phyloP scores from a whole-genome alignment of 2,797 vertebrate genomes.

The Eulemur mongoz region DNA sequence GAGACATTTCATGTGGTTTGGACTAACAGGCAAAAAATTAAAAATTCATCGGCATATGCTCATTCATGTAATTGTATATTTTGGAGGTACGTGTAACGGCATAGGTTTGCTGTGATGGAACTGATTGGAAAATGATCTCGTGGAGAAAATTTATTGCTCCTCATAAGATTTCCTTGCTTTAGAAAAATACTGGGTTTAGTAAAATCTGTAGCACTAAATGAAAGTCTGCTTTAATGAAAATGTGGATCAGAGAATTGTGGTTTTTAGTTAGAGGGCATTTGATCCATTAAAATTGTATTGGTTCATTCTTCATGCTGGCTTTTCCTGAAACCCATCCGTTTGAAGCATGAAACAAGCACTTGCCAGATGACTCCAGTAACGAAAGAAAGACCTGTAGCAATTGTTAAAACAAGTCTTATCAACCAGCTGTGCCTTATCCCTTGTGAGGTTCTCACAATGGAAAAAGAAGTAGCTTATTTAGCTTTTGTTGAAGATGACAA shows the following conservation, averaged over 20 bases:
- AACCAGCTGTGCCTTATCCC: slow-evolving; percentile 44
- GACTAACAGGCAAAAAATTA: slow-evolving; percentile 84
- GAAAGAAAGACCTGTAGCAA: slow-evolving; percentile 20
- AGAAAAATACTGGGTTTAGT: slow-evolving; percentile 70
- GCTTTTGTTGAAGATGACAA: slow-evolving; percentile 41
- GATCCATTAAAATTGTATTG: slow-evolving; percentile 76
- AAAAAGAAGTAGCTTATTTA: slow-evolving; percentile 32
- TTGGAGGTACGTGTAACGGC: slow-evolving; percentile 74
- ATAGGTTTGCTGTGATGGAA: slow-evolving; percentile 69
- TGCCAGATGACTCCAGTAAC: slow-evolving; percentile 69
- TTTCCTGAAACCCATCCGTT: slow-evolving; percentile 69
- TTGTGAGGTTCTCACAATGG: background rate
- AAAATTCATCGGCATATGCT: slow-evolving; percentile 80
- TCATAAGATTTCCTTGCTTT: slow-evolving; percentile 70
- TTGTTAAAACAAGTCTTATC: slow-evolving; percentile 48
- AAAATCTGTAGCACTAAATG: slow-evolving; percentile 66
- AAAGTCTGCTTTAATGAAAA: slow-evolving; percentile 79
- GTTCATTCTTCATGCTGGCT: slow-evolving; percentile 74
- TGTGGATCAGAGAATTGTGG: slow-evolving; percentile 77
- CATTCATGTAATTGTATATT: slow-evolving; percentile 83
- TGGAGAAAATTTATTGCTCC: slow-evolving; percentile 73
- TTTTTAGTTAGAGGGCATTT: slow-evolving; percentile 74
- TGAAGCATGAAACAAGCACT: slow-evolving; percentile 75
- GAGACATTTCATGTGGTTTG: slow-evolving; percentile 86
- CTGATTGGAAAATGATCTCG: slow-evolving; percentile 84